A percentile compares a stretch with the other conserved stretches of the same genome.
Conservation (phyloP, 2,113 vertebrate species). For the Apteryx mantelli region DNA sequence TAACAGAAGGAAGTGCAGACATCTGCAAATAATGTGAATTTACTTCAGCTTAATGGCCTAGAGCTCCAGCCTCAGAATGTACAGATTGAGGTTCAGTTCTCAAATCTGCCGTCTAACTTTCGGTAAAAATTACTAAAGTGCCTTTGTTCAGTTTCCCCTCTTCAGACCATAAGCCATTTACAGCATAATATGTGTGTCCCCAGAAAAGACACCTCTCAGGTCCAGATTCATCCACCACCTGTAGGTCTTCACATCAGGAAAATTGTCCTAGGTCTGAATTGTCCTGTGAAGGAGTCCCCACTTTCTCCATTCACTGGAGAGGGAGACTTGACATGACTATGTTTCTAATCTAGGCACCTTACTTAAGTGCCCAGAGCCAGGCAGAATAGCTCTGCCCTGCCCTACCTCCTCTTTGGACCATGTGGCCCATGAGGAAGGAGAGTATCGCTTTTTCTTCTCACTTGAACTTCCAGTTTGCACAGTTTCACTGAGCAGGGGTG, state of each 20-base stretch:
- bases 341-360: background rate
- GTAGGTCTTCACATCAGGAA: background rate
- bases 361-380: background rate
- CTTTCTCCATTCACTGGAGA: background rate
- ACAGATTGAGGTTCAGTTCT: background rate
- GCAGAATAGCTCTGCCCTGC: background rate
- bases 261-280: fast-evolving
- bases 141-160: background rate
- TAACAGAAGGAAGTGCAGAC: background rate
- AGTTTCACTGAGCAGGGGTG: background rate
- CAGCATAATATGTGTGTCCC: background rate
- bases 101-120: background rate
- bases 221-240: background rate
- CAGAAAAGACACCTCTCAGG: background rate
- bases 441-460: background rate
- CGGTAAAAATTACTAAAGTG: background rate
- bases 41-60: background rate
- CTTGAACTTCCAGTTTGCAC: background rate
- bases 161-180: background rate
- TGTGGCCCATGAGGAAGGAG: background rate
- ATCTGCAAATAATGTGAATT: background rate
- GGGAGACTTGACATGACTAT: background rate
- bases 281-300: background rate
- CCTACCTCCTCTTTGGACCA: background rate
- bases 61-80: background rate